Evolutionary conservation across 2,888 invertebrate genomes (phyloP).

Genomic region (Harpalus rubripes): DNA sequence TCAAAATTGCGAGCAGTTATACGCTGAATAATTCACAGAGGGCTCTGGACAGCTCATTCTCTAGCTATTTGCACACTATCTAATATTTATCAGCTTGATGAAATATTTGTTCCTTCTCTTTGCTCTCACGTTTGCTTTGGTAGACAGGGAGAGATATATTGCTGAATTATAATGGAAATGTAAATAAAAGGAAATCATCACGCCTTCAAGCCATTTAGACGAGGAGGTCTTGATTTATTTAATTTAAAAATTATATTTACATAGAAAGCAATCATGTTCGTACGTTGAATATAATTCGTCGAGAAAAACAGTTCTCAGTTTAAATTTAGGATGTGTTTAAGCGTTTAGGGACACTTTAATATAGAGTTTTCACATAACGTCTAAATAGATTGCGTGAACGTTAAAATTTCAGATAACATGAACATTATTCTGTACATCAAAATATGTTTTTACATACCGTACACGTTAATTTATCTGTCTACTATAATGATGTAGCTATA

Average conservation of each 20-base stretch:
- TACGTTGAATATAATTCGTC: too few species aligned
- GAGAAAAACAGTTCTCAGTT: too few species aligned
- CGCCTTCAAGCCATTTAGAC: not conserved
- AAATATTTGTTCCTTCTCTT: conserved; percentile 23
- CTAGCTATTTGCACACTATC: conserved; percentile 23
- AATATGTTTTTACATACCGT: too few species aligned
- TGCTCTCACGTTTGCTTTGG: conserved; percentile 10
- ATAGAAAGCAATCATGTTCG: not conserved
- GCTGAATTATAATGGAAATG: not conserved
- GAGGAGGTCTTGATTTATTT: not conserved
- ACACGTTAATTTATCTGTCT: too few species aligned
- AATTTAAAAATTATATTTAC: not conserved
- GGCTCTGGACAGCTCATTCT: conserved; percentile 17
- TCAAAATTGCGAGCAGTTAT: conserved; percentile 58
- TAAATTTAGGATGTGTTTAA: not conserved
- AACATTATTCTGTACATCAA: too few species aligned
- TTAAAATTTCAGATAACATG: too few species aligned
- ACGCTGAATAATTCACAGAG: conserved; percentile 43
- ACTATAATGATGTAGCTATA: too few species aligned
- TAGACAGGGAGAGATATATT: not conserved
- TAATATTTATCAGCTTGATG: conserved; percentile 31
- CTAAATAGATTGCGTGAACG: too few species aligned
- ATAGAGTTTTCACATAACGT: too few species aligned
- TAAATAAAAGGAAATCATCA: not conserved
- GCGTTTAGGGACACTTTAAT: too few species aligned